Evolutionary conservation across 2,888 invertebrate genomes (phyloP).

Genomic region (Tenthredo amoena): DNA sequence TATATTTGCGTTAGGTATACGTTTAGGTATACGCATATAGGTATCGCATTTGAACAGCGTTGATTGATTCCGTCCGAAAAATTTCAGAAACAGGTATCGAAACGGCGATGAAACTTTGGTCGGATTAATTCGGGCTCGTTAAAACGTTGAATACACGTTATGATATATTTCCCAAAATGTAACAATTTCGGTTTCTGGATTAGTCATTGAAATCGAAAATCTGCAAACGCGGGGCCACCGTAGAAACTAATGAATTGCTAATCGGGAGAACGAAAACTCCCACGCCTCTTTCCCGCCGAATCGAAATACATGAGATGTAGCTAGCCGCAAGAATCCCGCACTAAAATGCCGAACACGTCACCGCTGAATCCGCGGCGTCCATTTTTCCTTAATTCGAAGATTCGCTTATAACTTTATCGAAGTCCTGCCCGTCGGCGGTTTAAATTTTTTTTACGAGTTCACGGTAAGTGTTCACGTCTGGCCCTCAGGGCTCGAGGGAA

Average conservation of each 20-base stretch:
- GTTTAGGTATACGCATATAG: background rate
- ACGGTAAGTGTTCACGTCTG: conserved; percentile 19
- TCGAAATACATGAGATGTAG: background rate
- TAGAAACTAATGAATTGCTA: background rate
- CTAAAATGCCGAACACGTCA: conserved; percentile 45
- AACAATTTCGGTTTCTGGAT: background rate
- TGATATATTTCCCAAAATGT: background rate
- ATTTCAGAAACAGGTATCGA: background rate
- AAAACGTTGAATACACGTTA: background rate
- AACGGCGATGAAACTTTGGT: conserved; percentile 17
- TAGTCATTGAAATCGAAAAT: background rate
- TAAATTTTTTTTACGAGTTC: conserved; percentile 40
- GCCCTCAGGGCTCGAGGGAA: conserved; percentile 30
- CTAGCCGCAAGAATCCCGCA: background rate
- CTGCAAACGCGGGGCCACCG: background rate
- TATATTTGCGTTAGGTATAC: background rate
- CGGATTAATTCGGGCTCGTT: conserved; percentile 7
- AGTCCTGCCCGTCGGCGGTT: conserved; percentile 34
- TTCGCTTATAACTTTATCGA: conserved; percentile 49
- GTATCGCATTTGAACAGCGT: background rate
- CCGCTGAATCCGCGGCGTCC: conserved; percentile 18
- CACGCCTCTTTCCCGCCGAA: background rate
- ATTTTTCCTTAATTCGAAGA: conserved; percentile 49
- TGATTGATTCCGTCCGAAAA: conserved; percentile 19
- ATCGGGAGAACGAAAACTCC: background rate